These are phyloP conservation scores for Bubo scandiacus DNA, from an alignment of 2,113 vertebrate species.

Conservation along the genomic window DNA sequence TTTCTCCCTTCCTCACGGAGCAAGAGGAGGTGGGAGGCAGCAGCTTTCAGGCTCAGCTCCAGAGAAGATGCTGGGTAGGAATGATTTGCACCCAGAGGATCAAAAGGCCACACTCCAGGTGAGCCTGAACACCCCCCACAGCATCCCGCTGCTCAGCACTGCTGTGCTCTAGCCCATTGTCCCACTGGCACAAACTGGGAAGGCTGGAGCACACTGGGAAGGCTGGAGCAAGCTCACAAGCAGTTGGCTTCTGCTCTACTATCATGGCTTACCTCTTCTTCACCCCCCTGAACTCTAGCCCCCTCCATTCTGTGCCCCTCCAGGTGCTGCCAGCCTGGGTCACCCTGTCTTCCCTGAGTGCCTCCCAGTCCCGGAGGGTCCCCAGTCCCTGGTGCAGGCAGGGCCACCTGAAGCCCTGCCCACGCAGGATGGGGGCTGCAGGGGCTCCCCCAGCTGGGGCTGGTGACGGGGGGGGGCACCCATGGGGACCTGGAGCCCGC, in stretches of 20 bases:
- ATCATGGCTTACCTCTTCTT: not conserved
- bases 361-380: not conserved
- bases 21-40: not conserved
- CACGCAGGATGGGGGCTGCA: not conserved
- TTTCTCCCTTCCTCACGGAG: not conserved
- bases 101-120: not conserved
- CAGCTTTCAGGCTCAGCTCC: not conserved
- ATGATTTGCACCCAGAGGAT: not conserved
- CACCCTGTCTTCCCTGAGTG: not conserved
- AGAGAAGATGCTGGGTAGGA: not conserved
- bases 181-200: not conserved
- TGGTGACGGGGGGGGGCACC: not conserved
- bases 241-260: not conserved
- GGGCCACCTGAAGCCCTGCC: not conserved
- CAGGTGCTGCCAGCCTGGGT: not conserved
- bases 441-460: not conserved
- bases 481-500: fast-evolving
- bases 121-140: not conserved
- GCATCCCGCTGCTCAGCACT: not conserved
- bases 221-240: not conserved
- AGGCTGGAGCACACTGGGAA: not conserved
- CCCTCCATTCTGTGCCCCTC: not conserved
- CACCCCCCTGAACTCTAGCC: not conserved
- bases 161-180: too few relatives aligned
- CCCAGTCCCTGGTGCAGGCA: not conserved